A percentile compares a stretch with the other conserved stretches of the same genome.
These are phyloP conservation scores for Atrichornis clamosus DNA, from an alignment of 2,113 vertebrate species.

Conservation along the genomic window DNA sequence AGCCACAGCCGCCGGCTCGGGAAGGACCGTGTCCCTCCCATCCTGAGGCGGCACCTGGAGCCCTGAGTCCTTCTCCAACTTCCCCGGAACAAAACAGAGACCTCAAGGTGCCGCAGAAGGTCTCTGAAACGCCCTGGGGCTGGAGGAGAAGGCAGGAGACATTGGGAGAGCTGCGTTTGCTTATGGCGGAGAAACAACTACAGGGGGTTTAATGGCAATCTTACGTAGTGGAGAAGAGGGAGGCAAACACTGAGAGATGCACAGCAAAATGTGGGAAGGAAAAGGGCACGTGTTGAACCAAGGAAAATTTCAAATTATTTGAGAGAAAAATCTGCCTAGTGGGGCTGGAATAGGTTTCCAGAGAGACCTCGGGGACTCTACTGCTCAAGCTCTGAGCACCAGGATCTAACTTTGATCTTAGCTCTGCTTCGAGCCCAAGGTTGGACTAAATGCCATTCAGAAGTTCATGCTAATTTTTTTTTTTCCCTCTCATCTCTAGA, in stretches of 20 bases:
- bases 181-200: too few relatives aligned
- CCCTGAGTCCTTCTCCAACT: accelerated
- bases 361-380: too few relatives aligned
- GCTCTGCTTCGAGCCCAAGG: neutral
- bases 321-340: too few relatives aligned
- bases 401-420: too few relatives aligned
- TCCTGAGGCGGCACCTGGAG: neutral
- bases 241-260: neutral
- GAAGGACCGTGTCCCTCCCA: too few relatives aligned
- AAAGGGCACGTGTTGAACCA: neutral
- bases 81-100: accelerated
- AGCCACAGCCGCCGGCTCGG: too few relatives aligned
- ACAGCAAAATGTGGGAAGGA: neutral
- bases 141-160: accelerated
- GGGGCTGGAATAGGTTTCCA: neutral
- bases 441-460: neutral
- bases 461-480: neutral
- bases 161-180: neutral
- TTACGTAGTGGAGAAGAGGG: neutral
- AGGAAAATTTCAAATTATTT: neutral
- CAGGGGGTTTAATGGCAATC: too few relatives aligned
- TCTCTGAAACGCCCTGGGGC: accelerated
- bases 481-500: neutral
- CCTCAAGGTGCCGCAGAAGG: accelerated
- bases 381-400: neutral